Conservation (phyloP, 2,797 vertebrate species). For the Diglossa cyanea region DNA sequence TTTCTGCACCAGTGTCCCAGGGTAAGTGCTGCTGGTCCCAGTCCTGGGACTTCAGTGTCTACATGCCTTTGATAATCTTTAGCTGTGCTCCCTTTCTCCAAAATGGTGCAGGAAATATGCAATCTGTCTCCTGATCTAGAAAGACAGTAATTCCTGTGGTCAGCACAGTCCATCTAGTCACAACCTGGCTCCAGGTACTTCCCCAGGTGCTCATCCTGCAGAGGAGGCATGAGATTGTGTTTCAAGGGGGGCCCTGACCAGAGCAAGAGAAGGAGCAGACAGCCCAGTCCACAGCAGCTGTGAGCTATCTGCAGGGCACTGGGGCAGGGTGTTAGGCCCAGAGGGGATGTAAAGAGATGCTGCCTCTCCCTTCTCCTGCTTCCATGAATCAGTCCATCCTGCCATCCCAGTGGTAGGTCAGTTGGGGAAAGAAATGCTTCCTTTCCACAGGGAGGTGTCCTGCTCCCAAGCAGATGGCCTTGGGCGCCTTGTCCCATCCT, state of each 20-base stretch:
- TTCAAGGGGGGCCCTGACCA: neutral
- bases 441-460: neutral
- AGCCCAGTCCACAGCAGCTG: neutral
- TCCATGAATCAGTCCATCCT: neutral
- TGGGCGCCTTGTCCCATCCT: neutral
- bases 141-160: neutral
- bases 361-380: neutral
- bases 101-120: neutral
- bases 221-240: neutral
- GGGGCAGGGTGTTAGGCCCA: neutral
- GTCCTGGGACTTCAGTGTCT: neutral
- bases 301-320: neutral
- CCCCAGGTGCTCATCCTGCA: neutral
- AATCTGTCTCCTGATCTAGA: neutral
- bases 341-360: neutral
- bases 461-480: neutral
- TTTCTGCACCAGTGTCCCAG: neutral
- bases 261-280: neutral
- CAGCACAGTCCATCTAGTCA: neutral
- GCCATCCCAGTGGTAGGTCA: neutral
- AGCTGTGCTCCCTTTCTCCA: neutral
- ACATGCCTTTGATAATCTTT: neutral
- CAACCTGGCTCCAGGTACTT: conserved; percentile 45
- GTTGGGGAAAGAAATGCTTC: neutral
- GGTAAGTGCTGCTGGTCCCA: neutral